These are phyloP conservation scores for Lerema accius DNA, from an alignment of 1,140 invertebrate genomes.

Conservation along the genomic window DNA sequence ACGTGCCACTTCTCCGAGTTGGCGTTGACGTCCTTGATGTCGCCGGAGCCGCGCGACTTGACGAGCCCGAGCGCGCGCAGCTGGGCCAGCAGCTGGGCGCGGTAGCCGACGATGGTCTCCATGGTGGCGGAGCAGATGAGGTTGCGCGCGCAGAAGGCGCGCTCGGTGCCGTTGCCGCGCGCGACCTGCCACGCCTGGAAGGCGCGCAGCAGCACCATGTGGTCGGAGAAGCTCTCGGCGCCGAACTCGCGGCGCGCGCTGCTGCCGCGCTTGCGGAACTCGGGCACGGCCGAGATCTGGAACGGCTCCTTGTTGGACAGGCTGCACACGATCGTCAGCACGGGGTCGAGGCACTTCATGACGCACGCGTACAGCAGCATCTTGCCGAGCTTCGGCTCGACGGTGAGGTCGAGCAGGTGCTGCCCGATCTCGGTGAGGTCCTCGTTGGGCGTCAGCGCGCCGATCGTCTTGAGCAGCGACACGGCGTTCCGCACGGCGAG, in stretches of 20 bases:
- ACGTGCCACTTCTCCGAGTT: slow-evolving; percentile 96
- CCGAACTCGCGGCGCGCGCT: slow-evolving; percentile 88
- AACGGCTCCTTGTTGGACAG: slow-evolving; percentile 94
- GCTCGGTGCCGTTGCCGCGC: slow-evolving; percentile 86
- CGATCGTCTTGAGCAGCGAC: slow-evolving; percentile 90
- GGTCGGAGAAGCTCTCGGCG: slow-evolving; percentile 93
- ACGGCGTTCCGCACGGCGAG: slow-evolving; percentile 90
- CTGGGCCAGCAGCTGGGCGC: slow-evolving; percentile 92
- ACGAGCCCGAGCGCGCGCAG: slow-evolving; percentile 94
- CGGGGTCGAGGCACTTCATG: slow-evolving; percentile 96
- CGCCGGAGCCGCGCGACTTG: slow-evolving; percentile 87
- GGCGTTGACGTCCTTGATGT: slow-evolving; percentile 90
- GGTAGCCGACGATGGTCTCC: slow-evolving; percentile 92
- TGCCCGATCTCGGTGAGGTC: slow-evolving; percentile 91
- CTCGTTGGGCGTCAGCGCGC: slow-evolving; percentile 92
- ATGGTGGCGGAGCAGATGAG: slow-evolving; percentile 92
- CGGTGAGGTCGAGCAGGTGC: slow-evolving; percentile 93
- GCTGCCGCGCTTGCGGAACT: slow-evolving; percentile 85
- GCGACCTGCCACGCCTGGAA: slow-evolving; percentile 93
- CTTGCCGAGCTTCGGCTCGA: slow-evolving; percentile 96
- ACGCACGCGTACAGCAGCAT: slow-evolving; percentile 95
- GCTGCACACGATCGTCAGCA: slow-evolving; percentile 95
- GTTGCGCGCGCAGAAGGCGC: slow-evolving; percentile 90
- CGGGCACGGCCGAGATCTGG: slow-evolving; percentile 87
- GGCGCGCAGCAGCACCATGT: slow-evolving; percentile 92